Evolutionary conservation across 2,113 vertebrate genomes (phyloP).

Genomic region (Trachemys scripta): DNA sequence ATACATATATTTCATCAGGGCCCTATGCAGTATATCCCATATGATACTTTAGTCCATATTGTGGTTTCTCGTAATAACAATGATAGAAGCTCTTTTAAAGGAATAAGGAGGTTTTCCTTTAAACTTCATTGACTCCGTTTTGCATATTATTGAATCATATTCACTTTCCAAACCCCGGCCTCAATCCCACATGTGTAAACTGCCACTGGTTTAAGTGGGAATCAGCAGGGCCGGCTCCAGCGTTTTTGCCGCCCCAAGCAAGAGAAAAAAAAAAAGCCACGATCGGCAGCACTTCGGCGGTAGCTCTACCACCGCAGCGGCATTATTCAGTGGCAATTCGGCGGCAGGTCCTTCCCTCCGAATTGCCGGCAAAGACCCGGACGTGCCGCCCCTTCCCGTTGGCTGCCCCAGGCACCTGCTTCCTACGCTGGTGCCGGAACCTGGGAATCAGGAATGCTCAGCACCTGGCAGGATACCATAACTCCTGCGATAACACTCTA

Average conservation of each 20-base stretch:
- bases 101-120: background rate
- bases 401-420: too few relatives aligned
- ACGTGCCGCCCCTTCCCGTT: too few relatives aligned
- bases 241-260: too few relatives aligned
- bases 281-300: too few relatives aligned
- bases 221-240: background rate
- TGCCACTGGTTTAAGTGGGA: background rate
- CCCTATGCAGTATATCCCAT: background rate
- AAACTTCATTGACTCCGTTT: background rate
- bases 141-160: background rate
- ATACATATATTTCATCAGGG: background rate
- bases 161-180: background rate
- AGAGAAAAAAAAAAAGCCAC: too few relatives aligned
- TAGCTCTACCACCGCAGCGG: too few relatives aligned
- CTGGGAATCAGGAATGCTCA: background rate
- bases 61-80: background rate
- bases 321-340: too few relatives aligned
- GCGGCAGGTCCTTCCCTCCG: too few relatives aligned
- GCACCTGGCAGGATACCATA: accelerated
- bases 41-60: background rate
- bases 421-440: too few relatives aligned
- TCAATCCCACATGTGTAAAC: background rate
- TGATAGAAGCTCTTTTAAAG: background rate
- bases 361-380: too few relatives aligned
- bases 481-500: background rate